Conservation (phyloP, 2,888 invertebrate species). For the Chaitophorus viminalis region DNA sequence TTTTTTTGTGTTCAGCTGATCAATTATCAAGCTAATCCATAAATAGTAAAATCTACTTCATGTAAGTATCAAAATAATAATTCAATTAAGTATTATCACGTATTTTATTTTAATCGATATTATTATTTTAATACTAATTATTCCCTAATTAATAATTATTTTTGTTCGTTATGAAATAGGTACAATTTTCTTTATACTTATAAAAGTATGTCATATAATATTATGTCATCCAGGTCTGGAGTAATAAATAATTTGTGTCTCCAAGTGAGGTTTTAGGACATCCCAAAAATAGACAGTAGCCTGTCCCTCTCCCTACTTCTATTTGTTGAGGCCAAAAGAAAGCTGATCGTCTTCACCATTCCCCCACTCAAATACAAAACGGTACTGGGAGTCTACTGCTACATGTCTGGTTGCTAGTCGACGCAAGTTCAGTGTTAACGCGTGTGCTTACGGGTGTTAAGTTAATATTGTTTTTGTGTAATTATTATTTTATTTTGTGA, state of each 20-base stretch:
- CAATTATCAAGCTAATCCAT: neutral
- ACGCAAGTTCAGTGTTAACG: conserved; percentile 61
- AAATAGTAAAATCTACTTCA: neutral
- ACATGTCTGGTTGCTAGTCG: conserved; percentile 56
- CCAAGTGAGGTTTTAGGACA: conserved; percentile 52
- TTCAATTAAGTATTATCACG: neutral
- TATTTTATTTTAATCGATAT: conserved; percentile 4
- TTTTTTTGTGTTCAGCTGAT: neutral
- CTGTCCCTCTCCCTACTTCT: conserved; percentile 55
- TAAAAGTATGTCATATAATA: conserved; percentile 45
- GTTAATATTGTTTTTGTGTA: conserved; percentile 48
- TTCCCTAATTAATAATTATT: too few species aligned
- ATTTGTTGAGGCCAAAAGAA: conserved; percentile 63
- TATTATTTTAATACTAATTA: neutral
- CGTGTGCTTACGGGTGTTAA: conserved; percentile 61
- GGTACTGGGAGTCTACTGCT: conserved; percentile 16
- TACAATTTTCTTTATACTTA: neutral
- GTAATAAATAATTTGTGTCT: conserved; percentile 56
- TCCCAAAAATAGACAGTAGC: conserved; percentile 61
- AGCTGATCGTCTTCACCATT: conserved; percentile 61
- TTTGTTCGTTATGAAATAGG: neutral
- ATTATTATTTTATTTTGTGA: conserved; percentile 51
- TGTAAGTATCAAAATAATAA: neutral
- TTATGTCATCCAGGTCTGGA: conserved; percentile 61
- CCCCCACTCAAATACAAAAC: conserved; percentile 31